A percentile compares a stretch with the other conserved stretches of the same genome.
phyloP scores from a whole-genome alignment of 2,888 invertebrate species.

The Belgica antarctica region DNA sequence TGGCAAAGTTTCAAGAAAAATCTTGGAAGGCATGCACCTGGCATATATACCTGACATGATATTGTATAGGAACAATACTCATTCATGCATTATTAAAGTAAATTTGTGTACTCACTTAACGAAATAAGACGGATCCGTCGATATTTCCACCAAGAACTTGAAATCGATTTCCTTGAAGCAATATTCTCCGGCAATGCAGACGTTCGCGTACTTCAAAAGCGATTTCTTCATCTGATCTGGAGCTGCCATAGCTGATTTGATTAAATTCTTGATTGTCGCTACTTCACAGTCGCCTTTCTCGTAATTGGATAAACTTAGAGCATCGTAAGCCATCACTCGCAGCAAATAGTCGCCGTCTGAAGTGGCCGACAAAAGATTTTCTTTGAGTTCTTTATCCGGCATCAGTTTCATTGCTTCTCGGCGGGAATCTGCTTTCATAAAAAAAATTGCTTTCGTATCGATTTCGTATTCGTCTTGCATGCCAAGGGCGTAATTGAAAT shows the following conservation, averaged over 20 bases:
- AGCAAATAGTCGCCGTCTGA: neutral
- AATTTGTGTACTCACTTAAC: slow-evolving; percentile 33
- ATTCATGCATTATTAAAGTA: too few species aligned
- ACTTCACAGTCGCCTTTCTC: neutral
- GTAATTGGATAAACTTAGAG: neutral
- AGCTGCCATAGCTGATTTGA: neutral
- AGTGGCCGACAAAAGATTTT: neutral
- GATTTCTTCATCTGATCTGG: slow-evolving; percentile 13
- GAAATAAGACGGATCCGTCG: slow-evolving; percentile 12
- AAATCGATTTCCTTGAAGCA: neutral
- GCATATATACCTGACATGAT: too few species aligned
- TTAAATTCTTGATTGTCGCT: neutral
- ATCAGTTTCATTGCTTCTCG: neutral
- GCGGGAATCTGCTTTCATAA: neutral
- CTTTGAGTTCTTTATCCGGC: neutral
- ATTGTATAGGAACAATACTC: neutral
- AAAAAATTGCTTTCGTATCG: neutral
- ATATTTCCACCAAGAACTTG: slow-evolving; percentile 17
- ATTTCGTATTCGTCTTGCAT: slow-evolving; percentile 35
- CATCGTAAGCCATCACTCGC: neutral
- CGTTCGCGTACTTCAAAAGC: neutral
- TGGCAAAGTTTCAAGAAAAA: neutral
- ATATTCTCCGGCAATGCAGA: neutral
- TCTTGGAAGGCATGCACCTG: too few species aligned
- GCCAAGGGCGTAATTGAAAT: neutral